These are phyloP conservation scores for Lithophane socia DNA, from an alignment of 2,888 invertebrate species.

Conservation along the genomic window DNA sequence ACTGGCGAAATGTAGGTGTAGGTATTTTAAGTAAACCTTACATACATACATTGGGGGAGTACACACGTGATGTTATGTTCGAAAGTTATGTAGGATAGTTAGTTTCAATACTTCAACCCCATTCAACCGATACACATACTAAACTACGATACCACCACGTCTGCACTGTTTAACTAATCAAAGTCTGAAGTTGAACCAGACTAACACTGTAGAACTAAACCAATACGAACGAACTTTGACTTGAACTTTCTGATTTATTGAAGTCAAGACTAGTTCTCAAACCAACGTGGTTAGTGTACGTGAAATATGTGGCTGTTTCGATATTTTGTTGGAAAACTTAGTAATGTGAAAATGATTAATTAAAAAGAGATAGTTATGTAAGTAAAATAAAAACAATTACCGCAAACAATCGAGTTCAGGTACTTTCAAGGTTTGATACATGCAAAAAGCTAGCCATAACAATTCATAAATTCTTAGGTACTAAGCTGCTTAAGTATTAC, in stretches of 20 bases:
- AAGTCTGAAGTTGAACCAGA: too few species aligned
- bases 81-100: background rate
- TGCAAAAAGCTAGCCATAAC: too few species aligned
- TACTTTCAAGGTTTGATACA: background rate
- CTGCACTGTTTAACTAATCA: background rate
- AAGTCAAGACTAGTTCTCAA: slow-evolving; percentile 2
- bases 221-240: background rate
- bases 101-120: background rate
- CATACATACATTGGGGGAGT: too few species aligned
- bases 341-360: background rate
- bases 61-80: too few species aligned
- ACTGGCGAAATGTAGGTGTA: too few species aligned
- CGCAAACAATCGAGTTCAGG: background rate
- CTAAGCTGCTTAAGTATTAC: background rate
- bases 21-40: too few species aligned
- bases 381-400: background rate
- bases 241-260: background rate
- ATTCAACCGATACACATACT: background rate
- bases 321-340: background rate
- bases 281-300: background rate
- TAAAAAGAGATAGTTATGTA: background rate
- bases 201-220: background rate
- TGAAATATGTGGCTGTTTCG: background rate
- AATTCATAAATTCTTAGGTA: too few species aligned
- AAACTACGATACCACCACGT: background rate